Evolutionary conservation across 2,888 invertebrate genomes (phyloP).

Genomic region (Agapostemon virescens): DNA sequence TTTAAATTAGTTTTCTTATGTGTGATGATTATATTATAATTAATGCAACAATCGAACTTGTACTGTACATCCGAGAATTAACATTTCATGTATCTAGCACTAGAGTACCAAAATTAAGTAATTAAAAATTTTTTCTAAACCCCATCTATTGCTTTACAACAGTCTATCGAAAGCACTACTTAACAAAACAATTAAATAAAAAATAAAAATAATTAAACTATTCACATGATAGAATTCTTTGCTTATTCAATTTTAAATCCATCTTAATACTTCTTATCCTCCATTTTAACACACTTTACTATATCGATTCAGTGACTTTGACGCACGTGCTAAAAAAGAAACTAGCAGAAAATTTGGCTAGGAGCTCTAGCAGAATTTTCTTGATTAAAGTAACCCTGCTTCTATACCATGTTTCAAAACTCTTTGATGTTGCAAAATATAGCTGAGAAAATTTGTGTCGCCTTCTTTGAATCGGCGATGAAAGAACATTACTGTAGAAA

Average conservation of each 20-base stretch:
- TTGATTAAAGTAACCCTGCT: neutral
- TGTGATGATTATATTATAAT: too few relatives aligned
- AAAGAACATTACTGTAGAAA: neutral
- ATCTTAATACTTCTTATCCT: conserved; percentile 7
- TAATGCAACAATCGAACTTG: too few relatives aligned
- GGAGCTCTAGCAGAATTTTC: neutral
- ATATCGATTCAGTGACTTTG: neutral
- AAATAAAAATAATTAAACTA: neutral
- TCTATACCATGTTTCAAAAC: neutral
- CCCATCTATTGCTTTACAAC: neutral
- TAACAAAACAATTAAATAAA: neutral
- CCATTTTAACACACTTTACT: neutral
- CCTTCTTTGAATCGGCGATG: neutral
- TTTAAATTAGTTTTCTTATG: too few relatives aligned
- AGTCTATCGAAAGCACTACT: too few relatives aligned
- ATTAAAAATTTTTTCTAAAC: too few relatives aligned
- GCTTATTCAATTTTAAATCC: neutral
- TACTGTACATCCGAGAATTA: too few relatives aligned
- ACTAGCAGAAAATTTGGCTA: neutral
- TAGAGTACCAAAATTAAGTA: too few relatives aligned
- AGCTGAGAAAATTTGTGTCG: too few relatives aligned
- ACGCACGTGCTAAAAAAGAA: neutral
- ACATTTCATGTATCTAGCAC: too few relatives aligned
- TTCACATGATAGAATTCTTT: neutral
- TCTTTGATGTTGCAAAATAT: neutral